Percentiles rank a stretch among this genome's conserved stretches.
phyloP scores from a whole-genome alignment of 2,797 vertebrate genomes.

The Enteromius paludinosus region DNA sequence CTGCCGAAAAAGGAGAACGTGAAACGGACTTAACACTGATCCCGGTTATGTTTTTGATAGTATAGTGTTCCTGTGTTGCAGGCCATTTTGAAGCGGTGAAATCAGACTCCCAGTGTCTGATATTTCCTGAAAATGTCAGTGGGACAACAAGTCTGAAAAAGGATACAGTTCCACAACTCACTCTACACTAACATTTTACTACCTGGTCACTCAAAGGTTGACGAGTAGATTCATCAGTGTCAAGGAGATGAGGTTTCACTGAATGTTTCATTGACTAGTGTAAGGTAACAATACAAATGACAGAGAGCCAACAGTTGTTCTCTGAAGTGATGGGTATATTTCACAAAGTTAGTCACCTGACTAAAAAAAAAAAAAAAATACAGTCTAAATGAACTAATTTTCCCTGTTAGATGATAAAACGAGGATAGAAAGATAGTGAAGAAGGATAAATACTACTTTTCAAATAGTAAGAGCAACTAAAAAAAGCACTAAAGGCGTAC shows the following conservation, averaged over 20 bases:
- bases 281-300: conserved; percentile 59
- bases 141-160: conserved; percentile 13
- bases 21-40: not conserved
- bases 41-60: not conserved
- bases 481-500: not conserved
- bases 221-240: conserved; percentile 49
- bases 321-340: conserved; percentile 33
- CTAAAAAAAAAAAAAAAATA: not conserved
- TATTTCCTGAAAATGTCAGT: conserved; percentile 38
- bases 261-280: conserved; percentile 67
- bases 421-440: not conserved
- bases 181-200: conserved; percentile 49
- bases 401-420: not conserved
- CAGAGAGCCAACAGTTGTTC: conserved; percentile 37
- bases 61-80: not conserved
- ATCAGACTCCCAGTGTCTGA: not conserved
- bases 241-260: conserved; percentile 63
- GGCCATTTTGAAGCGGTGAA: not conserved
- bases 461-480: not conserved
- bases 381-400: not conserved
- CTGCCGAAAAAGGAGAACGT: not conserved
- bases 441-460: not conserved
- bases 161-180: conserved; percentile 49
- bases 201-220: conserved; percentile 53
- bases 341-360: not conserved